Evolutionary conservation across 2,797 vertebrate species (phyloP).

Genomic region (Smutsia temminckii): DNA sequence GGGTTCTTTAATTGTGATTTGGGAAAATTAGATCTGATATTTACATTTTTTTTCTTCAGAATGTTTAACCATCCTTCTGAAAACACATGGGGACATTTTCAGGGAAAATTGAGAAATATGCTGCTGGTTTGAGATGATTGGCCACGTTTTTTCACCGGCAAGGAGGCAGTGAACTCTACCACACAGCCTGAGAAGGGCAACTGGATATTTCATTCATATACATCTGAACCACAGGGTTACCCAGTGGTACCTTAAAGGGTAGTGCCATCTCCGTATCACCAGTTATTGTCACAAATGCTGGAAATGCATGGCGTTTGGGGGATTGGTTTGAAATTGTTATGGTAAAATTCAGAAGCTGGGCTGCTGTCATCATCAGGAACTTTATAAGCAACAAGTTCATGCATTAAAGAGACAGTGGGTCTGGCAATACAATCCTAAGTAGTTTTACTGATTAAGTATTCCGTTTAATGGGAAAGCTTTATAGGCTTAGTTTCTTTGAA

Average conservation of each 20-base stretch:
- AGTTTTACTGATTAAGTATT: constrained; percentile 29
- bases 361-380: neutral
- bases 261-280: neutral
- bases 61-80: neutral
- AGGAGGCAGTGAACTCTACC: neutral
- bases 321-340: neutral
- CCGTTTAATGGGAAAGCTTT: neutral
- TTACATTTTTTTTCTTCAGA: neutral
- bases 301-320: neutral
- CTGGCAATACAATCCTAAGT: neutral
- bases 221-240: neutral
- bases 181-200: neutral
- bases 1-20: neutral
- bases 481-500: neutral
- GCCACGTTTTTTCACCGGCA: neutral
- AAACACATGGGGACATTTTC: neutral
- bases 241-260: fast-evolving
- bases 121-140: neutral
- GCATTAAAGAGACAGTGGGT: neutral
- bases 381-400: neutral
- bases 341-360: neutral
- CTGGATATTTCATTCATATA: fast-evolving
- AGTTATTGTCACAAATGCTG: neutral
- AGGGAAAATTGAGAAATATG: neutral
- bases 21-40: constrained; percentile 14